Evolutionary conservation across 2,113 vertebrate genomes (phyloP).

Genomic region (Ophiodon elongatus): DNA sequence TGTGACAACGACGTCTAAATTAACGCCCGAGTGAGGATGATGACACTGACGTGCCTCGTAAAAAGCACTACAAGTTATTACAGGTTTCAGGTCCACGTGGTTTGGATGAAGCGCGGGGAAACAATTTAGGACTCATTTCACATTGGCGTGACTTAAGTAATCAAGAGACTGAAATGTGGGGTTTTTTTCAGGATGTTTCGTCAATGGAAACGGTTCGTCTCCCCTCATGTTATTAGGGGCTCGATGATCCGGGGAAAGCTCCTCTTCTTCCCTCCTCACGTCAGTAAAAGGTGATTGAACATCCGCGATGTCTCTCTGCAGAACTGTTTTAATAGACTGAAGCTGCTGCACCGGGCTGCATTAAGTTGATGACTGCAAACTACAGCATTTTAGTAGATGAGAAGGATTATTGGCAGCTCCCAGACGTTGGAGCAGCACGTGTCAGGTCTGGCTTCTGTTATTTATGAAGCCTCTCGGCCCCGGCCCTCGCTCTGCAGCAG

Average conservation of each 20-base stretch:
- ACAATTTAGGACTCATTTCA: not conserved
- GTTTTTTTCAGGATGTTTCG: slow-evolving; percentile 14
- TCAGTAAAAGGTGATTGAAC: slow-evolving; percentile 38
- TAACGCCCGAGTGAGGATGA: slow-evolving; percentile 31
- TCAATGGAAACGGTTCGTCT: not conserved
- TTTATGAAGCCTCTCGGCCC: slow-evolving; percentile 77
- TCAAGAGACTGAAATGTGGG: not conserved
- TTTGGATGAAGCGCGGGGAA: not conserved
- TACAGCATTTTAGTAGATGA: slow-evolving; percentile 71
- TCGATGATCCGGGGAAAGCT: no score
- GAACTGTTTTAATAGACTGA: slow-evolving; percentile 47
- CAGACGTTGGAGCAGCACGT: slow-evolving; percentile 71
- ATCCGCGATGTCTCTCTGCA: slow-evolving; percentile 38
- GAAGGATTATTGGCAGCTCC: slow-evolving; percentile 76
- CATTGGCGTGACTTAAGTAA: not conserved
- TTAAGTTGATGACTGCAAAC: slow-evolving; percentile 63
- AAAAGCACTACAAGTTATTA: slow-evolving; percentile 14
- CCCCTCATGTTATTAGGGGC: not conserved
- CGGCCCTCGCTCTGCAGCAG: slow-evolving; percentile 68
- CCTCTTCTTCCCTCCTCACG: not conserved
- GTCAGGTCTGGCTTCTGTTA: slow-evolving; percentile 76
- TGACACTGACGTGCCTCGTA: slow-evolving; percentile 28
- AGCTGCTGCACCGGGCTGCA: slow-evolving; percentile 45
- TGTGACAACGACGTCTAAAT: slow-evolving; percentile 58
- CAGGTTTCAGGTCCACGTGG: not conserved